Conservation (phyloP, 1,140 invertebrate genomes). For the Lasaia peninsularis region DNA sequence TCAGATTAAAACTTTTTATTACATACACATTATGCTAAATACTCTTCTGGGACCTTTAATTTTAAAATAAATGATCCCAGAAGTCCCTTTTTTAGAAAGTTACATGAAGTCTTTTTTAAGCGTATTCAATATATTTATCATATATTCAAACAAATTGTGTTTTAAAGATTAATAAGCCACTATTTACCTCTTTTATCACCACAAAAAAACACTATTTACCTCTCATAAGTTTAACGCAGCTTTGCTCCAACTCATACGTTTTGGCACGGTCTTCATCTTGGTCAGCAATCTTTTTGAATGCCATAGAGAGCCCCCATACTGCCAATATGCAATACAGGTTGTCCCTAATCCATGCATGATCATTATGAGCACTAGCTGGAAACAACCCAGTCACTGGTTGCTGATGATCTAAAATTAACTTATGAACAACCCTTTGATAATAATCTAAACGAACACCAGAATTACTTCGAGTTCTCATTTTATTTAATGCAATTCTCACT, state of each 20-base stretch:
- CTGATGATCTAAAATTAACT: slow-evolving; percentile 95
- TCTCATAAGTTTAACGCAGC: slow-evolving; percentile 90
- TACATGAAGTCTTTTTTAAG: too few species aligned
- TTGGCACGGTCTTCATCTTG: slow-evolving; percentile 98
- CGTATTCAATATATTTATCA: too few species aligned
- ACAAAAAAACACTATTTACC: slow-evolving; percentile 49
- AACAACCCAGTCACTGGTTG: slow-evolving; percentile 96
- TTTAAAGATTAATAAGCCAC: too few species aligned
- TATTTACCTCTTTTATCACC: too few species aligned
- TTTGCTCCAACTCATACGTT: slow-evolving; percentile 98
- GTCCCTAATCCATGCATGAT: slow-evolving; percentile 98
- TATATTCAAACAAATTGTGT: too few species aligned
- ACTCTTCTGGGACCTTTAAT: too few species aligned
- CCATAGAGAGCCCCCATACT: slow-evolving; percentile 98
- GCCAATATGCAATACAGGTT: slow-evolving; percentile 98
- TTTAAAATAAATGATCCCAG: too few species aligned
- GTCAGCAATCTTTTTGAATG: slow-evolving; percentile 99
- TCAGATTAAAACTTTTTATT: too few species aligned
- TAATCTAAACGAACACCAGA: slow-evolving; percentile 96
- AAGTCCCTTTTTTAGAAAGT: too few species aligned
- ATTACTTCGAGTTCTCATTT: slow-evolving; percentile 95
- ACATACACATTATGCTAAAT: too few species aligned
- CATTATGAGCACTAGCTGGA: slow-evolving; percentile 89
- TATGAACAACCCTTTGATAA: slow-evolving; percentile 94
- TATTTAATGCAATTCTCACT: slow-evolving; percentile 25